Evolutionary conservation across 2,888 invertebrate species (phyloP), one percentile per base, ranked within the genome.

Genomic region (Tyria jacobaeae): DNA sequence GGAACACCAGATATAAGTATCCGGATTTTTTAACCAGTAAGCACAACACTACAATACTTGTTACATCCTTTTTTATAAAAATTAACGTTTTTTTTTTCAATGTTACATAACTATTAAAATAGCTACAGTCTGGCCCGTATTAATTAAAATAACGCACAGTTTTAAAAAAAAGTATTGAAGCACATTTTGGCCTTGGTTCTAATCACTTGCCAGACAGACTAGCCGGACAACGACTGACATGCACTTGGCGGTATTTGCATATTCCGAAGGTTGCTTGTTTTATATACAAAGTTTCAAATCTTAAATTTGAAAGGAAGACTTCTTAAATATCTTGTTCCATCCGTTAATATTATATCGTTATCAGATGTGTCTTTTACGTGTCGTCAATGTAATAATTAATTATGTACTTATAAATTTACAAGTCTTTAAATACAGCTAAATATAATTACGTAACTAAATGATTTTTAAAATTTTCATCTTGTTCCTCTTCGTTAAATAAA

Each of bases 161-260:
- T 21, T 17, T 10, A 44, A 27, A 55, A 39, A 62, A 62, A 64
- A 65, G 72, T 70, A 58, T 59, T 54, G 58, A 62, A 64, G 64
- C 64, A 65, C 66, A 35, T 58, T 10, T 62, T 64, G 68, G 58
- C 76, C 73, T 76, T 76, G 64, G 62, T 60, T 68, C 73, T 76
- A 75, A 76, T 75, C 74, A 73, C 71, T 53, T n/a, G 48, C 17
- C 64, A 64, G 57, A 53, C 70, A 68, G 70, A 76, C 73, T 63
- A 59, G 62, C 41, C 74, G 76, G 62, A 62, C 64, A 73, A 66
- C 76, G 68, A 64, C 73, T 70, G 68, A 63, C 74, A 73, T 74
- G 76, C 76, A 74, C 67, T 74, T 67, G 73, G 52, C 65, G 59
- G 50, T 66, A 75, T 76, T 75, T 73, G 74, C 75, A 75, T 75